Conservation (phyloP, 2,888 invertebrate genomes). For the Dione vanillae region DNA sequence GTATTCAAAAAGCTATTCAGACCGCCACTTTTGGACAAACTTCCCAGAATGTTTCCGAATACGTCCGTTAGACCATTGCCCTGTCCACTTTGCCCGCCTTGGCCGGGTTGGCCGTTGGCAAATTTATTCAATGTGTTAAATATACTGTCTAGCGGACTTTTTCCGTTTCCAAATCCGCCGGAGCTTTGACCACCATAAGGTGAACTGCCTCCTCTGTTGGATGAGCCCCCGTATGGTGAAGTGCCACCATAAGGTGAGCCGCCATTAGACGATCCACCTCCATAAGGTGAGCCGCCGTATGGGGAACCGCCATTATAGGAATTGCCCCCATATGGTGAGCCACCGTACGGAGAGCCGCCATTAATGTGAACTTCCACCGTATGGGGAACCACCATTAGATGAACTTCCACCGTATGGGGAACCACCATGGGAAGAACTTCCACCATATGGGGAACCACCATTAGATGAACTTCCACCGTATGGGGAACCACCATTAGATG, state of each 20-base stretch:
- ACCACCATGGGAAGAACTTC: slow-evolving; percentile 47
- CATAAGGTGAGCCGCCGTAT: slow-evolving; percentile 48
- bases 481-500: slow-evolving; percentile 51
- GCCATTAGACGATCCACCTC: slow-evolving; percentile 51
- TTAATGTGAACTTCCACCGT: slow-evolving; percentile 50
- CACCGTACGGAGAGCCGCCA: not conserved
- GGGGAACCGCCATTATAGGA: slow-evolving; percentile 47
- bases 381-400: slow-evolving; percentile 51
- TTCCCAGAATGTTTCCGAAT: slow-evolving; percentile 70
- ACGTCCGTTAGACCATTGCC: slow-evolving; percentile 64
- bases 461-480: slow-evolving; percentile 55
- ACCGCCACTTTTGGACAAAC: slow-evolving; percentile 69
- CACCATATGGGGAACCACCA: slow-evolving; percentile 44
- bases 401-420: slow-evolving; percentile 48
- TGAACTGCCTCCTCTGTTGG: slow-evolving; percentile 49
- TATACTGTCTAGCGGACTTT: slow-evolving; percentile 45
- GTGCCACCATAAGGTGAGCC: slow-evolving; percentile 43
- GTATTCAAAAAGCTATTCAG: slow-evolving; percentile 70
- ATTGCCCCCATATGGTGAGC: slow-evolving; percentile 11
- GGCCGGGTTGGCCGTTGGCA: slow-evolving; percentile 44
- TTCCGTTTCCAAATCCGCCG: slow-evolving; percentile 41
- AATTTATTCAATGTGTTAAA: slow-evolving; percentile 46
- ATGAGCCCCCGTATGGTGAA: slow-evolving; percentile 50
- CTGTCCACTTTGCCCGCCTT: slow-evolving; percentile 46
- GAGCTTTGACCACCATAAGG: slow-evolving; percentile 37